Percentiles rank a stretch among this genome's conserved stretches.
These are phyloP conservation scores for Zaprionus africanus DNA, from an alignment of 1,140 invertebrate genomes.

Conservation along the genomic window DNA sequence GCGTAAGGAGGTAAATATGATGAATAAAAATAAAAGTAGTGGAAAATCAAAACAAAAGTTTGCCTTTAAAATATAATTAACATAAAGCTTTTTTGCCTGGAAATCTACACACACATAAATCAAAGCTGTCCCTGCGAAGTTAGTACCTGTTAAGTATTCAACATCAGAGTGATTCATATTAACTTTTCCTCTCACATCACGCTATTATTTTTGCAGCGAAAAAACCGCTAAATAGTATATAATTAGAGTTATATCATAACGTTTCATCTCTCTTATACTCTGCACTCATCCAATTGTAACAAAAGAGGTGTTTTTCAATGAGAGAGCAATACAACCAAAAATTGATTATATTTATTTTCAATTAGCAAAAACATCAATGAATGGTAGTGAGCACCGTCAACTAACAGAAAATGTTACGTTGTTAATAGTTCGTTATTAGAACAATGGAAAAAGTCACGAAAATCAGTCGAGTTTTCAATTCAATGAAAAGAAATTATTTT, in stretches of 20 bases:
- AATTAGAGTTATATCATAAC: neutral
- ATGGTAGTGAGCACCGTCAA: no score
- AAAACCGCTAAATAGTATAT: neutral
- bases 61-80: no score
- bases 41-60: no score
- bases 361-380: no score
- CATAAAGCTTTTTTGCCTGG: no score
- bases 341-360: neutral
- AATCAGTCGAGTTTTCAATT: neutral
- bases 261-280: neutral
- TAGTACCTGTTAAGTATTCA: neutral
- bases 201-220: conserved; percentile 17
- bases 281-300: neutral
- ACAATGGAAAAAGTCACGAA: neutral
- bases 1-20: no score
- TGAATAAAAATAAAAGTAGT: no score
- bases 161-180: neutral
- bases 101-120: conserved; percentile 34
- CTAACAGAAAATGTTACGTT: no score
- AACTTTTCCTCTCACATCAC: conserved; percentile 2
- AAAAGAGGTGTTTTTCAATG: neutral
- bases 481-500: neutral
- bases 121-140: conserved; percentile 45
- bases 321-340: neutral
- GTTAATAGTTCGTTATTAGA: neutral